Evolutionary conservation across 2,888 invertebrate genomes (phyloP), one percentile per base, ranked within the genome.

Genomic region (Drosophila stalkeri): DNA sequence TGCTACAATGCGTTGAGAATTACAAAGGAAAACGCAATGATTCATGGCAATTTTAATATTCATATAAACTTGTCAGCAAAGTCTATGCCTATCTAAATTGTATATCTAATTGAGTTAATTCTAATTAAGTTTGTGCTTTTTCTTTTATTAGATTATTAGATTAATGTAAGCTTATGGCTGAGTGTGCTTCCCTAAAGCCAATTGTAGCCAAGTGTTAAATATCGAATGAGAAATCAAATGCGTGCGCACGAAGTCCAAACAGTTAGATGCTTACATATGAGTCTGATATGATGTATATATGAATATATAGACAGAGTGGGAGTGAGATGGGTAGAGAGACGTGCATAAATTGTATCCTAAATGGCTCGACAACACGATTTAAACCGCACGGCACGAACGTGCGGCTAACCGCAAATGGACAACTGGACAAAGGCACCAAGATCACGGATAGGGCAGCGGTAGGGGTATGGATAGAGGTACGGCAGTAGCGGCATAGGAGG

Each of bases 341-440:
- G 78, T 79, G 72, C 72, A 67, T 78, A 72, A 71, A 72, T 62
- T 74, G 80, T 79, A 82, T 82, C 90, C 90, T 74, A 82, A 89
- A 84, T 76, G 70, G 88, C 59, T 52, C 56, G 46, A 47, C 60
- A 68, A 63, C 61, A 72, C 81, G 64, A 84, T 89, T 85, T 81
- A 79, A 81, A 75, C 72, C 80, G 65, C 67, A 64, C 80, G 74
- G 80, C 90, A 89, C 90, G 84, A 84, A 81, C 80, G 69, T 77
- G 77, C 47, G 55, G 55, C 77, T 44, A 76, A 72, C 88, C 70
- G 73, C 82, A 76, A 88, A 81, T 81, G 66, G 61, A 63, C 46
- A 55, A 14, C 55, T 69, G 27, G 52, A 61, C 71, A 66, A 64
- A 71, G 65, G 41, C 49, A 41, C 37, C 14, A n/a, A 16, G 35